These are phyloP conservation scores for Netelia inedita DNA, from an alignment of 2,888 invertebrate species.

Conservation along the genomic window DNA sequence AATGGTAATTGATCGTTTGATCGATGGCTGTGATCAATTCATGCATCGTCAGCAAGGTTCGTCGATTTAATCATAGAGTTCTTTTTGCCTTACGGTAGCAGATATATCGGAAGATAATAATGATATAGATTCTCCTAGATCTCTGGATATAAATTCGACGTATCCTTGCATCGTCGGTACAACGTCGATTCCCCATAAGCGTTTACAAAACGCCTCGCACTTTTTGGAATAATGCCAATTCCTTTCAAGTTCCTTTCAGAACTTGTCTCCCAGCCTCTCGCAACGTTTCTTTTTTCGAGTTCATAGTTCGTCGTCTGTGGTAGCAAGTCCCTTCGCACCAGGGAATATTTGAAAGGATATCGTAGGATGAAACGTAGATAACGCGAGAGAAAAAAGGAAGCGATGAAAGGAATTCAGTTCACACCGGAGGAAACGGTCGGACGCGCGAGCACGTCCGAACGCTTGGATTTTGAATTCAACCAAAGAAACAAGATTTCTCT, in stretches of 20 bases:
- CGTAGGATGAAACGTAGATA: constrained; percentile 42
- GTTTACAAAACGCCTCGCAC: constrained; percentile 8
- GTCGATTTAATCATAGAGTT: not conserved
- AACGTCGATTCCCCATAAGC: constrained; percentile 30
- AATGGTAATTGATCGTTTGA: not conserved
- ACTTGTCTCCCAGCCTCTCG: not conserved
- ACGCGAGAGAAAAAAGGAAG: constrained; percentile 6
- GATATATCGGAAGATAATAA: constrained; percentile 7
- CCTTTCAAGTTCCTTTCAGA: constrained; percentile 42
- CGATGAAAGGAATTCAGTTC: not conserved
- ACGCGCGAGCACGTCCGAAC: not conserved
- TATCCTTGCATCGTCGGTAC: constrained; percentile 29
- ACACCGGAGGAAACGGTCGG: constrained; percentile 11
- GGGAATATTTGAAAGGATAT: constrained; percentile 25
- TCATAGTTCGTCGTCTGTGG: too few species aligned
- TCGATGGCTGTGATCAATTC: not conserved
- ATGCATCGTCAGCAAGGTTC: too few species aligned
- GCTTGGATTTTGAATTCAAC: constrained; percentile 21
- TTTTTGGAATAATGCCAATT: constrained; percentile 48
- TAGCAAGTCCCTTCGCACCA: not conserved
- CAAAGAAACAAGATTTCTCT: constrained; percentile 6
- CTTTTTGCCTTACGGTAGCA: not conserved
- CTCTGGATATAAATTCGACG: constrained; percentile 51
- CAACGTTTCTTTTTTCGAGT: constrained; percentile 11
- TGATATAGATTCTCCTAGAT: constrained; percentile 16